Evolutionary conservation across 2,113 vertebrate species (phyloP).

Genomic region (Arenaria interpres): DNA sequence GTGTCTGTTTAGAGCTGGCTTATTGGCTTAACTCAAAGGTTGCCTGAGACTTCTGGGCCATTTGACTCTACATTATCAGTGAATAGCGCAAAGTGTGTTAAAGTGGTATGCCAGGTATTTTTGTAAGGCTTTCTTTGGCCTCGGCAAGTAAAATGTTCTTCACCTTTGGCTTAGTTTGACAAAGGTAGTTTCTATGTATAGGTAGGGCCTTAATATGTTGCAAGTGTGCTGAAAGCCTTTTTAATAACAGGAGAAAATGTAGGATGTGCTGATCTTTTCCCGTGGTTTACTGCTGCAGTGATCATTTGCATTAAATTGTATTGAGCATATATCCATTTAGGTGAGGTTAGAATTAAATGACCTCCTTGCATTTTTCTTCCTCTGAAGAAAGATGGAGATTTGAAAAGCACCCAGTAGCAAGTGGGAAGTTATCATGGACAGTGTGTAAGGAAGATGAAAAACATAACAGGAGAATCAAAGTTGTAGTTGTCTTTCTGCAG

Average conservation of each 20-base stretch:
- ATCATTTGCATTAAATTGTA: conserved; percentile 6
- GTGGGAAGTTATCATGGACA: not conserved
- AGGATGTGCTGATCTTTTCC: not conserved
- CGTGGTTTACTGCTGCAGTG: not conserved
- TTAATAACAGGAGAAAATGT: not conserved
- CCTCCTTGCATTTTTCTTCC: not conserved
- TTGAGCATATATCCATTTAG: not conserved
- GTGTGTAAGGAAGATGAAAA: not conserved
- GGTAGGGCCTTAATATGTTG: not conserved
- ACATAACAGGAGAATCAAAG: not conserved
- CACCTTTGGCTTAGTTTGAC: not conserved
- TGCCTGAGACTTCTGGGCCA: not conserved
- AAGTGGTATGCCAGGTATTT: not conserved
- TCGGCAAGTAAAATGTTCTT: not conserved
- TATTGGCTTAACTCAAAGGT: conserved; percentile 23
- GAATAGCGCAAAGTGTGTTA: not conserved
- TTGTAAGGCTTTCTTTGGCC: not conserved
- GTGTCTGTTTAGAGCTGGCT: conserved; percentile 2
- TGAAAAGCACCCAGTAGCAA: not conserved
- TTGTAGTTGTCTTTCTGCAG: conserved; percentile 1
- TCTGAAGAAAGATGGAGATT: not conserved
- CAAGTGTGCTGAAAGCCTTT: not conserved
- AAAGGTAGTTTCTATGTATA: not conserved
- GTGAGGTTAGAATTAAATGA: not conserved
- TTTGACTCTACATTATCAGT: not conserved